Evolutionary conservation across 2,888 invertebrate species (phyloP).

Genomic region (Morinoia aosen): DNA sequence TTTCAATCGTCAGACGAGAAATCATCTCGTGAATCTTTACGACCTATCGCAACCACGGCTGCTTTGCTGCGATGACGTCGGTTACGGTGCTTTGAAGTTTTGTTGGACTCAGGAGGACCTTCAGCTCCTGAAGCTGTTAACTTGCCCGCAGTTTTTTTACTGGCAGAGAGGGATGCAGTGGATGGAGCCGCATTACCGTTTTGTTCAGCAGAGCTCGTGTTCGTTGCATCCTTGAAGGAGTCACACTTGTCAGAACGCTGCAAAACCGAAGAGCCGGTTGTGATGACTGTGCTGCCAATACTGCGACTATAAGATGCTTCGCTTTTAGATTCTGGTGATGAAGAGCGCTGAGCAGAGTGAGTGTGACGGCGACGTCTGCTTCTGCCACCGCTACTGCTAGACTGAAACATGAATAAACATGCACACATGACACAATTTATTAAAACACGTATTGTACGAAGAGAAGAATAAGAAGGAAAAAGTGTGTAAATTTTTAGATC

Average conservation of each 20-base stretch:
- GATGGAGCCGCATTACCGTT: background rate
- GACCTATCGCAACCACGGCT: background rate
- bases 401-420: background rate
- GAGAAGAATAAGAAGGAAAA: background rate
- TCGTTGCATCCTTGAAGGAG: background rate
- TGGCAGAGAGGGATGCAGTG: background rate
- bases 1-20: slow-evolving; percentile 35
- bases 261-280: background rate
- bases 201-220: background rate
- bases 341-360: slow-evolving; percentile 45
- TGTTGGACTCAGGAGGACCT: background rate
- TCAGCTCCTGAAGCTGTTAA: background rate
- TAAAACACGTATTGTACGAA: background rate
- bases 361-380: slow-evolving; percentile 49
- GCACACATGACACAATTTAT: background rate
- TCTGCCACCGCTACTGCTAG: slow-evolving; percentile 26
- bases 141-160: background rate
- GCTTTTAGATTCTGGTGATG: slow-evolving; percentile 2
- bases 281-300: slow-evolving; percentile 24
- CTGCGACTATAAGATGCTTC: slow-evolving; percentile 12
- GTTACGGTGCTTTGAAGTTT: slow-evolving; percentile 20
- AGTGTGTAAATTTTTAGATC: no score
- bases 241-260: background rate
- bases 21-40: background rate
- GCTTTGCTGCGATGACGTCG: slow-evolving; percentile 38